These are phyloP conservation scores for Scrobipalpa atriplicella DNA, from an alignment of 2,888 invertebrate genomes.

Conservation along the genomic window DNA sequence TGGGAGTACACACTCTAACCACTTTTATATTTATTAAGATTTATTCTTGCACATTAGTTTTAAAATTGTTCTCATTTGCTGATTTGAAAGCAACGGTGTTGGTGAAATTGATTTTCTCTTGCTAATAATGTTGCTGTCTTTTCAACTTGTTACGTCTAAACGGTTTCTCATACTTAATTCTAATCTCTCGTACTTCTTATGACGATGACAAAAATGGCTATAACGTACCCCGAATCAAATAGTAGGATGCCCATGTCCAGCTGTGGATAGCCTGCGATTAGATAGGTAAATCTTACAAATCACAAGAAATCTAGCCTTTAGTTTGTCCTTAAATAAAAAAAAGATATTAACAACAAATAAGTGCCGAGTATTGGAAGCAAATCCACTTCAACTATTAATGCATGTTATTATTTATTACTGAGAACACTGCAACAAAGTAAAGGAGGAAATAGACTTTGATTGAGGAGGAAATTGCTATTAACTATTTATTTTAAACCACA, in stretches of 20 bases:
- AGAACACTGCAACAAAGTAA: slow-evolving; percentile 18
- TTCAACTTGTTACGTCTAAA: background rate
- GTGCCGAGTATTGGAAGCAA: slow-evolving; percentile 1
- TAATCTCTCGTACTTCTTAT: background rate
- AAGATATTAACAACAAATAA: too few relatives aligned
- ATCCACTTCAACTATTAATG: background rate
- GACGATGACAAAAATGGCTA: background rate
- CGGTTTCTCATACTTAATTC: too few relatives aligned
- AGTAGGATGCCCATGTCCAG: too few relatives aligned
- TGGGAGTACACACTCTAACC: background rate
- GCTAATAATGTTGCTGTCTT: background rate
- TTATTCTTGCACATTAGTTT: background rate
- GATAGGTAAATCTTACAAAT: too few relatives aligned
- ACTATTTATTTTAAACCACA: slow-evolving; percentile 16
- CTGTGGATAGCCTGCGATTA: too few relatives aligned
- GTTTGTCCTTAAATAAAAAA: too few relatives aligned
- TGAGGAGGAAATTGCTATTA: slow-evolving; percentile 26
- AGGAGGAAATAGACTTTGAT: slow-evolving; percentile 14
- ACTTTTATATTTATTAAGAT: slow-evolving; percentile 13
- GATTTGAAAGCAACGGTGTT: background rate
- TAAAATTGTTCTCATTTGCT: background rate
- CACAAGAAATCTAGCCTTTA: too few relatives aligned
- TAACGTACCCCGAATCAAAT: background rate
- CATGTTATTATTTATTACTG: slow-evolving; percentile 9
- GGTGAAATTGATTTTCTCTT: slow-evolving; percentile 19